Evolutionary conservation across 2,797 vertebrate species (phyloP), one percentile per base, ranked within the genome.

Genomic region (Chaenodraco wilsoni): DNA sequence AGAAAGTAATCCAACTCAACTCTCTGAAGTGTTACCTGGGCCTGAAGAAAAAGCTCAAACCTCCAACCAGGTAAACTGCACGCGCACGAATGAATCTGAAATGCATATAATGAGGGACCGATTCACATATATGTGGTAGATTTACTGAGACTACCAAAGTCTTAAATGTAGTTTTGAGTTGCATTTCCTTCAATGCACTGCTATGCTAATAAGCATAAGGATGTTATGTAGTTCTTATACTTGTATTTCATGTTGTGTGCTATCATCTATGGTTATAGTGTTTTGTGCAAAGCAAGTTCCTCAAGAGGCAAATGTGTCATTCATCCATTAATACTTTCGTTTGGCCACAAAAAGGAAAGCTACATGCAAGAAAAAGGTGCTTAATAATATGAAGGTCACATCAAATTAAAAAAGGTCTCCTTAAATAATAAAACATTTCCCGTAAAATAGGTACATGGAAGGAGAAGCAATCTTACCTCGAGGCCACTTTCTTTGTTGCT

Each of bases 11-110:
- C 74, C 90, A 92, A 23, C 89, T 98, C 71, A 92, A 78, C 82
- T 94, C 93, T 19, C 70, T 96, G 78, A 99, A 96, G 88, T 94
- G 97, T 90, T 99, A 98, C 90, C 86, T 97, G 54, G 98, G 98
- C 78, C 91, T 99, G 73, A 97, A 94, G 90, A 98, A 93, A 88
- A 98, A 96, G 87, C 88, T 97, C 84, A 99, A 98, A 85, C 95
- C 97, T 76, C 96, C 97, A 69, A 97, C 94, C 84, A 97, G 95
- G 98, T 99, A 95, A 75, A 59, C 33, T 44, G 8, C 23, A 1
- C 59, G 69, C 31, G 17, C 27, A 43, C 3, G 2, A 27, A 27
- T 23, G 8, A 37, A 37, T 37, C 33, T 37, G 33, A 27, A 37
- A 37, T 37, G 8, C 33, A 37, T 37, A 9, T 37, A 37, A 37